phyloP scores from a whole-genome alignment of 2,113 vertebrate species.

The Furnarius figulus region DNA sequence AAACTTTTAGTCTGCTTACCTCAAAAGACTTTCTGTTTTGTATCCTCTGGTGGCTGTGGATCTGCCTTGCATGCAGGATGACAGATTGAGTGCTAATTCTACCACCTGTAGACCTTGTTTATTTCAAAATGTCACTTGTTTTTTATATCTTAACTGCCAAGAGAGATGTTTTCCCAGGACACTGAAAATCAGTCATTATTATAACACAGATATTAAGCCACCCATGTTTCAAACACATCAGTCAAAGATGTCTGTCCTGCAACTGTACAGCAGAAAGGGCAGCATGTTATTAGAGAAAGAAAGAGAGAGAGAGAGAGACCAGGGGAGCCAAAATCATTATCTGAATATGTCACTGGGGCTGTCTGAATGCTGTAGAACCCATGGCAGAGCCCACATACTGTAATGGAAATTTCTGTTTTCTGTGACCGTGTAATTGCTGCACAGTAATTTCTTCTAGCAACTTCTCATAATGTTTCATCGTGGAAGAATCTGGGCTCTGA shows the following conservation, averaged over 20 bases:
- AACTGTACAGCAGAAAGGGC: conserved; percentile 13
- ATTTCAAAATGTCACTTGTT: conserved; percentile 60
- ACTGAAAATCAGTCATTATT: conserved; percentile 39
- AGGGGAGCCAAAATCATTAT: conserved; percentile 30
- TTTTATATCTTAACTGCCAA: conserved; percentile 21
- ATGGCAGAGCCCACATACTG: neutral
- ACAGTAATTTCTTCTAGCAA: neutral
- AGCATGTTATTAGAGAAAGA: conserved; percentile 4
- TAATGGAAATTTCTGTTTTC: neutral
- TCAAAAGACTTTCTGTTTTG: neutral
- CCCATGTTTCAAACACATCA: conserved; percentile 37
- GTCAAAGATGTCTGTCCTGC: conserved; percentile 29
- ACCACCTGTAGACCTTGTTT: conserved; percentile 59
- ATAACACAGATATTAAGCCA: conserved; percentile 23
- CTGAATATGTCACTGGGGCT: neutral
- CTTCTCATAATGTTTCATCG: neutral
- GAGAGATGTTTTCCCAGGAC: conserved; percentile 25
- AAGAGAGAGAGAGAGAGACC: neutral
- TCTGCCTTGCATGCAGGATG: conserved; percentile 3
- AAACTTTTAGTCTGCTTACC: neutral
- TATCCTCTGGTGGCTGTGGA: neutral
- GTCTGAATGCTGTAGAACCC: neutral
- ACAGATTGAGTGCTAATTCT: conserved; percentile 62
- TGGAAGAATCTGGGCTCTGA: neutral
- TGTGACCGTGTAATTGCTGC: neutral